Base-by-base conservation (phyloP, 2,888 invertebrate species). In the Metopia argyrocephala region DNA sequence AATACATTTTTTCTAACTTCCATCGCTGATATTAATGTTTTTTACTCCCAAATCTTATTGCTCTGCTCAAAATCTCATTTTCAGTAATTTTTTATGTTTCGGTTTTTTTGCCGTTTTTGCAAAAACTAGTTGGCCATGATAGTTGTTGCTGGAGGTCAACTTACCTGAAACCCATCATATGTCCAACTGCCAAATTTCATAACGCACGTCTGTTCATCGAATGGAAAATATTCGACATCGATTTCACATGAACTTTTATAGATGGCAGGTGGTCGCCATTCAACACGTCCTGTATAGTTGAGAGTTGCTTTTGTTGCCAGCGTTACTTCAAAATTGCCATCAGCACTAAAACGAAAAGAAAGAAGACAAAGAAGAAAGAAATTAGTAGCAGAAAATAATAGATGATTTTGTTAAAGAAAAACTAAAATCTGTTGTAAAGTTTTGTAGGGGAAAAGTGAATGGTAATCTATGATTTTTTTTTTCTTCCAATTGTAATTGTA, bases 221-320 rank as follows among this genome's bases (percentile, higher is more conserved):
- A 96, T 28, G 96, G 96, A 90, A 96, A 96, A 91, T 95, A 96
- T 90, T 95, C 95, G 82, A 96, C 95, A 91, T 96, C 95, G 87
- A 96, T 96, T 91, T 95, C 95, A 89, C 96, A 96, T 87, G 95
- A 95, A 90, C 96, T 96, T 92, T 97, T 91, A 92, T 96, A 97
- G 88, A 97, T 96, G 85, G 96, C 97, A 48, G 97, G 97, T 74
- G 97, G 97, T 87, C 96, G 96, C 96, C 96, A 96, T 87, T 95
- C 95, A 70, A 97, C 96, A 85, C 94, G 93, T 76, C 96, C 96
- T 66, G 95, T 94, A 89, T 93, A 94, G 91, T 95, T 95, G 61
- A 96, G 92, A 79, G 95, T 95, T 80, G 95, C 95, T 89, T 95
- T 95, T 76, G 95, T 95, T 83, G 95, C 95, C 86, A 95, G 91